These are phyloP conservation scores for Bombus cullumanus DNA, from an alignment of 1,140 invertebrate species.

Conservation along the genomic window DNA sequence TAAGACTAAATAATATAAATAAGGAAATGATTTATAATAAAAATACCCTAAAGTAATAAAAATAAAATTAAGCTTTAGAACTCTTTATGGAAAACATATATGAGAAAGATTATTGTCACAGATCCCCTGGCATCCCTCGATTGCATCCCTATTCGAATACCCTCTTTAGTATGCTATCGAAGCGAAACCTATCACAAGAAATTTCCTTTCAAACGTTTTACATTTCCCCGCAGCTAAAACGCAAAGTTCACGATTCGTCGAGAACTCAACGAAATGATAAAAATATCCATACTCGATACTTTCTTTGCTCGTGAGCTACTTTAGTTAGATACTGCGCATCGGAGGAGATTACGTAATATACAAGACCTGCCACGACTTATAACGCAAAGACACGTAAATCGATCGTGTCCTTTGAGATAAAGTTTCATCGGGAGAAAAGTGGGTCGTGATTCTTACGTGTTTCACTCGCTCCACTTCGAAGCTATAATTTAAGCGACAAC, in stretches of 20 bases:
- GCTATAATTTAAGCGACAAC: conserved; percentile 30
- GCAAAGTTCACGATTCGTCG: background rate
- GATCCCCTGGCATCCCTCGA: background rate
- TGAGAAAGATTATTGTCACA: background rate
- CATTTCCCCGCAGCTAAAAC: background rate
- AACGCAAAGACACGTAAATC: conserved; percentile 42
- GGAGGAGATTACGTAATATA: conserved; percentile 7
- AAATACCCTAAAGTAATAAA: background rate
- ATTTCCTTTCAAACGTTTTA: background rate
- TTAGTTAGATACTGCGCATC: conserved; percentile 4
- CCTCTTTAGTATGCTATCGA: background rate
- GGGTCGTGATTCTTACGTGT: conserved; percentile 16
- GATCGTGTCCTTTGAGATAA: conserved; percentile 36
- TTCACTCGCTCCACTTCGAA: background rate
- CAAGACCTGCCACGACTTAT: conserved; percentile 6
- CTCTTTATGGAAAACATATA: background rate
- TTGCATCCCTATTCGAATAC: background rate
- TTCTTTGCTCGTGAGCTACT: background rate
- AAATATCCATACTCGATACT: background rate
- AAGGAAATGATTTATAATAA: background rate
- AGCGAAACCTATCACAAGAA: background rate
- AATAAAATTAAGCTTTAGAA: background rate
- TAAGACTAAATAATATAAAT: background rate
- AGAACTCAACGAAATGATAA: background rate
- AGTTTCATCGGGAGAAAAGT: conserved; percentile 37